phyloP scores from a whole-genome alignment of 2,888 invertebrate species.

The Drosophila mimica region DNA sequence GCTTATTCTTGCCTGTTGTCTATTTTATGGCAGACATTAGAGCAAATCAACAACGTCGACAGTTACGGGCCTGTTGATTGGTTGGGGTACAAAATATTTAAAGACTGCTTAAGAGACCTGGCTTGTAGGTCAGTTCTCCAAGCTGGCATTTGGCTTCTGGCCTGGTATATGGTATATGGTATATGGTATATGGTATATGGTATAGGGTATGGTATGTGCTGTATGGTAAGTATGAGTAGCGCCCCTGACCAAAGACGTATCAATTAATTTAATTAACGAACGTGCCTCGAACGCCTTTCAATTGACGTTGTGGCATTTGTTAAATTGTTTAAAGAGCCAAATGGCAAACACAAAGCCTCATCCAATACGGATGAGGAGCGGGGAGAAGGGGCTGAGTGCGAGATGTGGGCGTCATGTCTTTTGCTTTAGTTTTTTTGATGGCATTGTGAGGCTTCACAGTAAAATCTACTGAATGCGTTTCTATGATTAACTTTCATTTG shows the following conservation, averaged over 20 bases:
- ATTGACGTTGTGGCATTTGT: slow-evolving; percentile 61
- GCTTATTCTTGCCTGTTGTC: slow-evolving; percentile 21
- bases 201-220: slow-evolving; percentile 1
- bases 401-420: slow-evolving; percentile 53
- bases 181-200: background rate
- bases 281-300: slow-evolving; percentile 63
- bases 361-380: background rate
- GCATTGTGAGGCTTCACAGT: slow-evolving; percentile 61
- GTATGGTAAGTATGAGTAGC: slow-evolving; percentile 11
- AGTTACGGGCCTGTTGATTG: slow-evolving; percentile 40
- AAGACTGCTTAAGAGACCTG: slow-evolving; percentile 18
- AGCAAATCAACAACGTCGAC: slow-evolving; percentile 40
- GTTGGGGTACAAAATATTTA: slow-evolving; percentile 31
- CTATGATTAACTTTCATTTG: slow-evolving; percentile 72
- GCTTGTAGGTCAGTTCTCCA: slow-evolving; percentile 53
- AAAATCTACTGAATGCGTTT: slow-evolving; percentile 68
- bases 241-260: slow-evolving; percentile 42
- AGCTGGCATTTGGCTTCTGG: slow-evolving; percentile 31
- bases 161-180: background rate
- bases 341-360: slow-evolving; percentile 4
- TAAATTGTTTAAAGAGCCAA: slow-evolving; percentile 67
- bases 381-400: background rate
- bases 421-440: slow-evolving; percentile 60
- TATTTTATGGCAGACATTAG: slow-evolving; percentile 53
- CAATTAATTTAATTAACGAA: slow-evolving; percentile 69